A percentile compares a stretch with the other conserved stretches of the same genome.
Evolutionary conservation across 2,113 vertebrate species (phyloP).

Genomic region (Promerops cafer): DNA sequence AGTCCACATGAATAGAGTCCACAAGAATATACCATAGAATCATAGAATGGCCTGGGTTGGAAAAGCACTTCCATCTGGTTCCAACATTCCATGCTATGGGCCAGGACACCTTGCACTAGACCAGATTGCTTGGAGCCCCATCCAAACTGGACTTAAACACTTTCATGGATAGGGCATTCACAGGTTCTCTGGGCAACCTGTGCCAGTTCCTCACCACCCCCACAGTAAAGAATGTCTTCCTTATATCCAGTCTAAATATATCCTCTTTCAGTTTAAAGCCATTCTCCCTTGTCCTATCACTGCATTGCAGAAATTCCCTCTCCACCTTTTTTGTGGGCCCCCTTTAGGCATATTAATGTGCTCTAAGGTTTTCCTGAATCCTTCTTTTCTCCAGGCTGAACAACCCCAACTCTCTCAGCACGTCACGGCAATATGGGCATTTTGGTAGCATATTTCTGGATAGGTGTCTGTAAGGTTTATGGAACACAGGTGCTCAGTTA

Average conservation of each 20-base stretch:
- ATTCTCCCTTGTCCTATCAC: too few species aligned
- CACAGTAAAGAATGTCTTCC: not conserved
- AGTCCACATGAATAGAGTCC: too few species aligned
- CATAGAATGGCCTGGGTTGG: not conserved
- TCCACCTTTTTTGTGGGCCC: not conserved
- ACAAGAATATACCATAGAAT: not conserved
- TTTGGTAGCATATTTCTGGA: not conserved
- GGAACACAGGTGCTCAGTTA: not conserved
- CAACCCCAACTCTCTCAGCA: not conserved
- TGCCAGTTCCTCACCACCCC: not conserved
- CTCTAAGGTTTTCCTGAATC: not conserved
- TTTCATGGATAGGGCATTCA: not conserved
- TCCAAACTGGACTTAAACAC: not conserved
- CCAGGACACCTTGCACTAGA: not conserved
- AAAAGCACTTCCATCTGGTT: not conserved
- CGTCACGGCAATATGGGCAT: accelerated
- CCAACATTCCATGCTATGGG: not conserved
- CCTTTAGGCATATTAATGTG: not conserved
- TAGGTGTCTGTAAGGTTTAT: not conserved
- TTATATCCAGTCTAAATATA: not conserved
- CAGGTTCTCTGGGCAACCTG: not conserved
- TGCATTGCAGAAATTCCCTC: not conserved
- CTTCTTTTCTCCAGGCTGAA: not conserved
- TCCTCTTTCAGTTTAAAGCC: not conserved
- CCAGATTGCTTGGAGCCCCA: not conserved